A percentile compares a stretch with the other conserved stretches of the same genome.
These are phyloP conservation scores for Tinamus guttatus DNA, from an alignment of 2,113 vertebrate genomes.

Conservation along the genomic window DNA sequence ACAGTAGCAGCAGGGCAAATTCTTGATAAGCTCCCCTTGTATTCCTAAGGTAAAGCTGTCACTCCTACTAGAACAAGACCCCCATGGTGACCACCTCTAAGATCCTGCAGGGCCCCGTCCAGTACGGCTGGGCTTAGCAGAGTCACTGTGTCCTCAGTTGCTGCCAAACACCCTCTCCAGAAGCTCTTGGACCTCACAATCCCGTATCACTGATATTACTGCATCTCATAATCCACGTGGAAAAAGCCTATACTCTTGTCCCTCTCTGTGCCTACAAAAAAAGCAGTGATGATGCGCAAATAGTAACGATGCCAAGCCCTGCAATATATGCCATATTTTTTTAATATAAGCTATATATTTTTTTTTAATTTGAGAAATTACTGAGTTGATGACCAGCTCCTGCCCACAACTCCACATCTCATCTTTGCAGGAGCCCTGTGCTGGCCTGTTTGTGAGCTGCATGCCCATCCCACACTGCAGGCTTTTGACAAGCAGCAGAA, in stretches of 20 bases:
- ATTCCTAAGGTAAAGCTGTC: neutral
- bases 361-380: neutral
- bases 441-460: too few species aligned
- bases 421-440: neutral
- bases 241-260: neutral
- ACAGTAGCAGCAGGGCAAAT: neutral
- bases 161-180: rapidly evolving
- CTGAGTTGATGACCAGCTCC: rapidly evolving
- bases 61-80: neutral
- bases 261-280: neutral
- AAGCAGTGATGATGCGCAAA: rapidly evolving
- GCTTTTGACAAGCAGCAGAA: rapidly evolving
- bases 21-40: neutral
- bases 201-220: neutral
- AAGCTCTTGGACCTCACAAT: neutral
- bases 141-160: neutral
- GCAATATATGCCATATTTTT: neutral
- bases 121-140: neutral
- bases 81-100: neutral
- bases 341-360: too few species aligned
- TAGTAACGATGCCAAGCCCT: neutral
- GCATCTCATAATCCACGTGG: rapidly evolving
- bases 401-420: neutral
- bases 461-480: neutral
- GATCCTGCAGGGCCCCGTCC: neutral